Evolutionary conservation across 92 coral and sea anemone genomes (phyloP).

Genomic region (Zoanthus gigantus): DNA sequence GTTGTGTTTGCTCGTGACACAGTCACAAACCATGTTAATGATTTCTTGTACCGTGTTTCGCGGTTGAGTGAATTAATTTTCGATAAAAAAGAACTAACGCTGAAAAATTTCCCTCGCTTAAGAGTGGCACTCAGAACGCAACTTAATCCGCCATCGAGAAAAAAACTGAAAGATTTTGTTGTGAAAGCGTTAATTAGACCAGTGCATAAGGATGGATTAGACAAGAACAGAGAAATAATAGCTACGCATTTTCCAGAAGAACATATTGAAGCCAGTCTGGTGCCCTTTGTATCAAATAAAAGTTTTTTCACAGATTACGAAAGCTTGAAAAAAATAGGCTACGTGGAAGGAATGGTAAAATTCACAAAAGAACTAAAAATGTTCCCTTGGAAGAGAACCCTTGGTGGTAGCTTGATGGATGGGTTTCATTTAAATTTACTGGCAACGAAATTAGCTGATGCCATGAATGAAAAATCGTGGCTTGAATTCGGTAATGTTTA

Average conservation of each 20-base stretch:
- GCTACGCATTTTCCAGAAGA: slow-evolving; percentile 51
- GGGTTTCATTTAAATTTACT: slow-evolving; percentile 55
- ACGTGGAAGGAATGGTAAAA: slow-evolving; percentile 29
- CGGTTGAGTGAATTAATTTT: slow-evolving; percentile 70
- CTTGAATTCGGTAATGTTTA: slow-evolving; percentile 62
- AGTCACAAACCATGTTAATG: slow-evolving; percentile 58
- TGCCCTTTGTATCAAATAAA: slow-evolving; percentile 39
- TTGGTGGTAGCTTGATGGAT: slow-evolving; percentile 62
- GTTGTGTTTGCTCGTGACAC: slow-evolving; percentile 56
- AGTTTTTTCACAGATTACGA: slow-evolving; percentile 40
- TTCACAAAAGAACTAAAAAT: slow-evolving; percentile 23
- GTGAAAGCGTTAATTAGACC: slow-evolving; percentile 29
- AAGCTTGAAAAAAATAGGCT: slow-evolving; percentile 36
- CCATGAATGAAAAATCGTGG: slow-evolving; percentile 53
- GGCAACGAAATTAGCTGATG: slow-evolving; percentile 35
- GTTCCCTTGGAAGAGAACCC: slow-evolving; percentile 48
- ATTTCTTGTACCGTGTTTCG: slow-evolving; percentile 72
- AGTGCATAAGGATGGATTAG: slow-evolving; percentile 38
- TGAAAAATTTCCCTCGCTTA: slow-evolving; percentile 51
- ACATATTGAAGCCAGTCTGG: slow-evolving; percentile 55
- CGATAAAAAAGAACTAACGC: slow-evolving; percentile 38
- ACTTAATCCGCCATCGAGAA: slow-evolving; percentile 65
- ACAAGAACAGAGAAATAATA: slow-evolving; percentile 46
- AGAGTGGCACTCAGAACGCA: slow-evolving; percentile 55
- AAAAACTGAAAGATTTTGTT: slow-evolving; percentile 50